Percentiles rank a stretch among this genome's conserved stretches.
Conservation (phyloP, 1,140 invertebrate species). For the Trialeurodes vaporariorum region DNA sequence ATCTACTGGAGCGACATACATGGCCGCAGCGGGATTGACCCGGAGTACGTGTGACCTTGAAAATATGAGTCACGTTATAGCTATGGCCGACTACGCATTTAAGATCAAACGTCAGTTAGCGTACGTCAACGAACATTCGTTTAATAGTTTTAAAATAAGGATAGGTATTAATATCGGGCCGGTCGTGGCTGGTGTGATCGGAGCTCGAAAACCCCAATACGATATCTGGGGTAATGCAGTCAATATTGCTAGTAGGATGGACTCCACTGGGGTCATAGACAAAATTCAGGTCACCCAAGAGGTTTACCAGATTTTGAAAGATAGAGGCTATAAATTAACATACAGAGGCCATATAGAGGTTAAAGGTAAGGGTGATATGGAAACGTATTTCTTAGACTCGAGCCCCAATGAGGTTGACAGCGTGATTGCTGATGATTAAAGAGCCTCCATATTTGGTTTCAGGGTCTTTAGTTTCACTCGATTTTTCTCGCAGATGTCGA, state of each 20-base stretch:
- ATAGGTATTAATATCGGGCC: slow-evolving; percentile 92
- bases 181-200: slow-evolving; percentile 91
- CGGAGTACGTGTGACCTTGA: slow-evolving; percentile 63
- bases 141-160: slow-evolving; percentile 90
- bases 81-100: slow-evolving; percentile 85
- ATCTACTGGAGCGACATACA: slow-evolving; percentile 89
- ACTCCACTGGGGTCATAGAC: slow-evolving; percentile 68
- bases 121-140: slow-evolving; percentile 90
- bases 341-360: slow-evolving; percentile 76
- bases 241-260: slow-evolving; percentile 83
- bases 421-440: no score
- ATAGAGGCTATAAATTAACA: slow-evolving; percentile 58
- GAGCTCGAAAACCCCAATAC: slow-evolving; percentile 79
- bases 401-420: slow-evolving; percentile 1
- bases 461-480: no score
- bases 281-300: slow-evolving; percentile 82
- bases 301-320: slow-evolving; percentile 60
- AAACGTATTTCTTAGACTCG: slow-evolving; percentile 77
- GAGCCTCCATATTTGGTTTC: no score
- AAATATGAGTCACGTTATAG: slow-evolving; percentile 64
- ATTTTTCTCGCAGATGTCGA: no score
- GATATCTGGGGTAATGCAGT: slow-evolving; percentile 92
- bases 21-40: slow-evolving; percentile 86
- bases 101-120: slow-evolving; percentile 72
- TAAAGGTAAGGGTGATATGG: slow-evolving; percentile 90